Evolutionary conservation across 2,888 invertebrate species (phyloP), one percentile per base, ranked within the genome.

Genomic region (Pedicia rivosa): DNA sequence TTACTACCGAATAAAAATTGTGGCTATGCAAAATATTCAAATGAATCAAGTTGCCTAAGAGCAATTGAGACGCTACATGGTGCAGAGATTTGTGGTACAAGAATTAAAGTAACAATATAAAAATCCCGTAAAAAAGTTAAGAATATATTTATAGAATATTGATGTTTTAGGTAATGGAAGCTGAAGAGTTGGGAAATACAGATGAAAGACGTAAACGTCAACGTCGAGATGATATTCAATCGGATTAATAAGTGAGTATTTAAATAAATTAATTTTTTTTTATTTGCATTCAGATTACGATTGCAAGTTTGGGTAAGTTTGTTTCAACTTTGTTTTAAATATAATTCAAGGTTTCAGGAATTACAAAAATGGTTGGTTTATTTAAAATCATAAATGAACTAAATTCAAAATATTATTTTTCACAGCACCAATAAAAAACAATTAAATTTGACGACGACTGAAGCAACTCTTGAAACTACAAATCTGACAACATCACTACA

Each of bases 1-100:
- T 74, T 91, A 56, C 63, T 92, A 46, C 78, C 78, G 33, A 83
- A 88, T 53, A 83, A 86, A 54, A 91, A 87, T 51, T 90, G 86
- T 59, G 92, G 92, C 1, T 92, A 88, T 61, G 91, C 86, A 5
- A 84, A 87, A 50, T 92, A 81, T 61, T 78, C 86, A 3, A 68
- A 66, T 33, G 68, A 66, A 36, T 71, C 75, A 26, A 76, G 82
- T 42, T 91, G 91, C 2, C 52, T 54, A 35, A 52, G 50, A 40
- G 61, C 61, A 0, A 59, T 61, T 34, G 48, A 64, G 52, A 52
- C 54, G 1, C 60, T 92, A 31, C 88, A 92, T 54, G 90, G 88
- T 8, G 83, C 87, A 41, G 87, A 88, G 56, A 70, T 92, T 40
- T 82, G 80, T 50, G 88, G 88, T 16, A 75, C 83, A 16, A 72